Evolutionary conservation across 2,113 vertebrate species (phyloP).

Genomic region (Triplophysa siluroides): DNA sequence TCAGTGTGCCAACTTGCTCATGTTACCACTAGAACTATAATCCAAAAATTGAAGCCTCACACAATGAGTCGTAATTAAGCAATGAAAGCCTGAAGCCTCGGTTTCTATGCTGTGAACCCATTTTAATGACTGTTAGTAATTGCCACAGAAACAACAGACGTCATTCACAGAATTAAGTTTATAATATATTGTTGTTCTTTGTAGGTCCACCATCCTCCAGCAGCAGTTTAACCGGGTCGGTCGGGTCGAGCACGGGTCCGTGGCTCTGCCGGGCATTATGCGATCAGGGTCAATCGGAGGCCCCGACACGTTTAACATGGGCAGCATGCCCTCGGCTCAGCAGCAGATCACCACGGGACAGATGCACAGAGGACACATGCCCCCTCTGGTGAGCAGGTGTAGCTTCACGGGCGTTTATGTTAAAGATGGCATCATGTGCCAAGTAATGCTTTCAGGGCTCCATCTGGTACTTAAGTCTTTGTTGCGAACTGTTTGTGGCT

Average conservation of each 20-base stretch:
- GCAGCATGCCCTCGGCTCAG: conserved; percentile 93
- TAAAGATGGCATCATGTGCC: neutral
- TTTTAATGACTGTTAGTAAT: conserved; percentile 38
- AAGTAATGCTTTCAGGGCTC: conserved; percentile 4
- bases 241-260: conserved; percentile 90
- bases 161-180: neutral
- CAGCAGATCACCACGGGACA: conserved; percentile 95
- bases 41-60: conserved; percentile 69
- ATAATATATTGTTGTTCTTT: neutral
- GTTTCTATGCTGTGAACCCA: conserved; percentile 44
- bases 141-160: neutral
- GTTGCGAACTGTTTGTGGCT: neutral
- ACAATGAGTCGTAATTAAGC: conserved; percentile 70
- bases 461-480: conserved; percentile 2
- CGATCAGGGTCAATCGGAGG: conserved; percentile 91
- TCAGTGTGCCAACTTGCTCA: conserved; percentile 56
- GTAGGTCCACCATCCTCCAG: conserved; percentile 93
- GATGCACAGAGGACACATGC: conserved; percentile 98
- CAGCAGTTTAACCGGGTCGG: conserved; percentile 96
- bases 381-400: conserved; percentile 85
- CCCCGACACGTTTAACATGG: conserved; percentile 91
- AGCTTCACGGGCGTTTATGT: neutral
- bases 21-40: conserved; percentile 61
- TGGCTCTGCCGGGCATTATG: conserved; percentile 93
- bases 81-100: conserved; percentile 62